These are phyloP conservation scores for Pocillopora damicornis DNA, from an alignment of 64 coral and sea anemone genomes.

Conservation along the genomic window DNA sequence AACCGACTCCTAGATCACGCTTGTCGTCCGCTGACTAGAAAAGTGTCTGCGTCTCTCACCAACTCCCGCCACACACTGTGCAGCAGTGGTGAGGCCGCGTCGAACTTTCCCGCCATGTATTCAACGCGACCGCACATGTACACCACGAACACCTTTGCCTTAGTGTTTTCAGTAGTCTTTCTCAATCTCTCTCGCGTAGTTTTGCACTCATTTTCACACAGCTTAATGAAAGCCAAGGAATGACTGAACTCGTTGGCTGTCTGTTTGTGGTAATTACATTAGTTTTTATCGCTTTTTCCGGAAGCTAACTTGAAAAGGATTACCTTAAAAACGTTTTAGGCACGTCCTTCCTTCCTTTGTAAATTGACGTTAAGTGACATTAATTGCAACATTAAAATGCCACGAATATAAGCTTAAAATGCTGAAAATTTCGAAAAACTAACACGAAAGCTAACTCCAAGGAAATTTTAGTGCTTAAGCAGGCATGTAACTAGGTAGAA, in stretches of 20 bases:
- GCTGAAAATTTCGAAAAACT: background rate
- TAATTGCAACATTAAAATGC: background rate
- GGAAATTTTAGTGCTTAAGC: too few relatives aligned
- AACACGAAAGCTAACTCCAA: too few relatives aligned
- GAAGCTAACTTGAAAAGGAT: constrained; percentile 17
- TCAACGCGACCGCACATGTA: background rate
- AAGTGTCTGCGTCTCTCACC: background rate
- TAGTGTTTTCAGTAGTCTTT: background rate
- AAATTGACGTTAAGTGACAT: background rate
- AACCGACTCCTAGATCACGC: background rate
- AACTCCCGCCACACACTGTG: constrained; percentile 23
- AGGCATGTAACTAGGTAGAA: too few relatives aligned
- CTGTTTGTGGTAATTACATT: constrained; percentile 28
- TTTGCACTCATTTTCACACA: background rate
- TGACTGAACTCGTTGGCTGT: background rate
- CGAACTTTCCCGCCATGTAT: background rate
- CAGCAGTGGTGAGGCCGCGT: background rate
- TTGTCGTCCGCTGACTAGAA: constrained; percentile 32
- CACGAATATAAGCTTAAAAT: background rate
- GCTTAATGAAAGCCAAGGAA: background rate
- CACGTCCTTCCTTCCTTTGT: constrained; percentile 9
- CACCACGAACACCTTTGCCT: background rate
- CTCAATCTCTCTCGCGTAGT: background rate
- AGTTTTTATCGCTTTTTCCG: constrained; percentile 29
- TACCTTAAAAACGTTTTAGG: constrained; percentile 18